Percentiles rank a stretch among this genome's conserved stretches.
These are phyloP conservation scores for Mythimna loreyi DNA, from an alignment of 2,888 invertebrate species.

Conservation along the genomic window DNA sequence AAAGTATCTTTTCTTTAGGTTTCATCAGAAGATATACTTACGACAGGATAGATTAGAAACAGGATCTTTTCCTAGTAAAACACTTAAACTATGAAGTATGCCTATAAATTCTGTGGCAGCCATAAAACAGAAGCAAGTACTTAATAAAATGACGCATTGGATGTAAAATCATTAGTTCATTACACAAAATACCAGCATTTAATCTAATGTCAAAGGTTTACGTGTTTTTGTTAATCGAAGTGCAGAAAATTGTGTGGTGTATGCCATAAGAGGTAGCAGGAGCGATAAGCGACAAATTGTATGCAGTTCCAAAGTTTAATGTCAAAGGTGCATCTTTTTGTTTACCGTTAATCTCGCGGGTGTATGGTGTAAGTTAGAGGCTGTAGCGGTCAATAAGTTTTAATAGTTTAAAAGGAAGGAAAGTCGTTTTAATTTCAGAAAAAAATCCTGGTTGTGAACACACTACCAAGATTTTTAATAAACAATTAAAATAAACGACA, in stretches of 20 bases:
- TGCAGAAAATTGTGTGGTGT: slow-evolving; percentile 4
- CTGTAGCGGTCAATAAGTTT: slow-evolving; percentile 1
- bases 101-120: neutral
- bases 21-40: neutral
- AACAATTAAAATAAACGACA: no score
- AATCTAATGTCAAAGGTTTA: slow-evolving; percentile 39
- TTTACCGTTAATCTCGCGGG: slow-evolving; percentile 57
- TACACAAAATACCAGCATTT: slow-evolving; percentile 31
- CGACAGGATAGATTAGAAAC: neutral
- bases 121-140: neutral
- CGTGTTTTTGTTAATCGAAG: slow-evolving; percentile 44
- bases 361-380: slow-evolving; percentile 31
- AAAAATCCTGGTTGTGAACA: neutral
- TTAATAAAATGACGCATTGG: slow-evolving; percentile 5
- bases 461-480: no score
- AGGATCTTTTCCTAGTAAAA: neutral
- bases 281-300: slow-evolving; percentile 10
- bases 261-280: slow-evolving; percentile 38
- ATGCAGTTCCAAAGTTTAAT: slow-evolving; percentile 56
- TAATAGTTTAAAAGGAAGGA: neutral
- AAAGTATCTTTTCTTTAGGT: neutral
- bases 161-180: slow-evolving; percentile 24
- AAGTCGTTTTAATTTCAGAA: neutral
- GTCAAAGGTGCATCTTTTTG: slow-evolving; percentile 63
- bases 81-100: neutral